Evolutionary conservation across 2,797 vertebrate genomes (phyloP).

Genomic region (Orestias chungarensis): DNA sequence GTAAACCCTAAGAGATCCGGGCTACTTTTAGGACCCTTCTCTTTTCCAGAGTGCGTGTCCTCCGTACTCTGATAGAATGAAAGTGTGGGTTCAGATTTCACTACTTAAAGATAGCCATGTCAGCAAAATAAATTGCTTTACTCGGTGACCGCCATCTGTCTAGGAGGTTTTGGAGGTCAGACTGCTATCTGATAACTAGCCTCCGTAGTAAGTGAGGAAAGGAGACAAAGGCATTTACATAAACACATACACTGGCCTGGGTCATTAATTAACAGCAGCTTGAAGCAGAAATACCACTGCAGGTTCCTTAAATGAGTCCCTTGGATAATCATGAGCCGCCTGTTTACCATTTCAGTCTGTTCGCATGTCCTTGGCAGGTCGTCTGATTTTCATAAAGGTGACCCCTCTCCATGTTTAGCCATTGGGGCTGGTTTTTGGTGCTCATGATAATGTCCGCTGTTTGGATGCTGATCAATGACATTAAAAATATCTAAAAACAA

Average conservation of each 20-base stretch:
- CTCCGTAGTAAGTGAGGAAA: conserved; percentile 25
- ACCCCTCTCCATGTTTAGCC: conserved; percentile 8
- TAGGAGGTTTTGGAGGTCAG: not conserved
- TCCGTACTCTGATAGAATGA: not conserved
- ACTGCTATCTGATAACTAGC: conserved; percentile 43
- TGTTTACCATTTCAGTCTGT: conserved; percentile 51
- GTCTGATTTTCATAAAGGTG: conserved; percentile 49
- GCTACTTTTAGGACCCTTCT: not conserved
- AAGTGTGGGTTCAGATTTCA: conserved; percentile 4
- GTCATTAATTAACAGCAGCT: conserved; percentile 56
- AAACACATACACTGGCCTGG: conserved; percentile 29
- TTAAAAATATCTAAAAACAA: not conserved
- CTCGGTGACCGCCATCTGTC: not conserved
- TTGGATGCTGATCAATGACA: not conserved
- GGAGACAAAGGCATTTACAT: conserved; percentile 40
- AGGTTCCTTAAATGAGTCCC: conserved; percentile 46
- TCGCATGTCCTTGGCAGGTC: conserved; percentile 51
- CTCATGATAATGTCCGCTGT: not conserved
- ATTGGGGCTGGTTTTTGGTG: not conserved
- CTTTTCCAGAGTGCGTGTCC: not conserved
- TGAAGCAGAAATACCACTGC: conserved; percentile 32
- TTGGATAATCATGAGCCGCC: conserved; percentile 41
- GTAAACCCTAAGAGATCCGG: not conserved
- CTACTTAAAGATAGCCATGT: conserved; percentile 6
- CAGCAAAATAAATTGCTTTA: conserved; percentile 17